These are phyloP conservation scores for Heterotilapia buettikoferi DNA, from an alignment of 2,113 vertebrate genomes.

Conservation along the genomic window DNA sequence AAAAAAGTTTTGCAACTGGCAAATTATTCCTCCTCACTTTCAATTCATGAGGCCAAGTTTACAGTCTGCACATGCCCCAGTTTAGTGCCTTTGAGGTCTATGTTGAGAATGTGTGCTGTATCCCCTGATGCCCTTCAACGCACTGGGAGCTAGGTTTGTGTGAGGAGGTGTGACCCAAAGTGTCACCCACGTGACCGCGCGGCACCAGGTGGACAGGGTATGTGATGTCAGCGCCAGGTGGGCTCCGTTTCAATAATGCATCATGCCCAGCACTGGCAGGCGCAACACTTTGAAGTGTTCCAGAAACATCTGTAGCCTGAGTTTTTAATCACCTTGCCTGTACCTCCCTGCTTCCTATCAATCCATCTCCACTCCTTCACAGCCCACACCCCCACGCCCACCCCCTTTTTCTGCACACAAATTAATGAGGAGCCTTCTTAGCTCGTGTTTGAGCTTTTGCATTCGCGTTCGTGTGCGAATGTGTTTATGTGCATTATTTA, in stretches of 20 bases:
- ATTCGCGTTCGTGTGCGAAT: background rate
- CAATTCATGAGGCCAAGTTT: slow-evolving; percentile 26
- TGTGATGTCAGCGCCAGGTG: slow-evolving; percentile 63
- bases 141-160: slow-evolving; percentile 17
- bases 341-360: slow-evolving; percentile 43
- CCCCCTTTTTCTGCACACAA: background rate
- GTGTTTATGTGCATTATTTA: slow-evolving; percentile 5
- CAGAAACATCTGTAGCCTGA: slow-evolving; percentile 68
- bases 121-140: slow-evolving; percentile 46
- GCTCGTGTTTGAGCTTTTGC: background rate
- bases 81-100: slow-evolving; percentile 46
- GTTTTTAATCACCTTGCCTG: slow-evolving; percentile 65
- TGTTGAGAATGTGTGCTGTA: slow-evolving; percentile 33
- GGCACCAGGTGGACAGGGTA: slow-evolving; percentile 54
- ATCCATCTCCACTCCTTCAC: slow-evolving; percentile 20
- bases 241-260: slow-evolving; percentile 68
- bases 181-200: slow-evolving; percentile 26
- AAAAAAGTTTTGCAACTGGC: background rate
- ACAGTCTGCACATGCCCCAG: slow-evolving; percentile 35
- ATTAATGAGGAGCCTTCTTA: slow-evolving; percentile 23
- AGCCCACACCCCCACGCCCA: background rate
- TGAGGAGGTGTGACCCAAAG: slow-evolving; percentile 41
- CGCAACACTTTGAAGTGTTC: slow-evolving; percentile 64
- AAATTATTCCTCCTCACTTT: background rate
- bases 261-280: slow-evolving; percentile 48